Evolutionary conservation across 2,888 invertebrate genomes (phyloP).

Genomic region (Drosophila falleni): DNA sequence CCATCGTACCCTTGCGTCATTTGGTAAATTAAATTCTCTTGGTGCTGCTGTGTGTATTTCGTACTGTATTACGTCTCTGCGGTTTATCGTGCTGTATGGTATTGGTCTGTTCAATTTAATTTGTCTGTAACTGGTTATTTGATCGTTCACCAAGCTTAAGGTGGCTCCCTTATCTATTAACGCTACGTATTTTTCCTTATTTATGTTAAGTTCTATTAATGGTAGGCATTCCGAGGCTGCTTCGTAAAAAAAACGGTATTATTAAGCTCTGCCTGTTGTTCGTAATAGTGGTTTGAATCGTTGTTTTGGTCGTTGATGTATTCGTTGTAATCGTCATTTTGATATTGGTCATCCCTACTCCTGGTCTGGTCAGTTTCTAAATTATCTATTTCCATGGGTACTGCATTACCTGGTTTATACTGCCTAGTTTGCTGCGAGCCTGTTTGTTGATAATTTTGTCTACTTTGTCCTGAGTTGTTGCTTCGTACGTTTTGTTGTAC

Average conservation of each 20-base stretch:
- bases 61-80: slow-evolving; percentile 4
- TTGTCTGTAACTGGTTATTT: slow-evolving; percentile 3
- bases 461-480: not conserved
- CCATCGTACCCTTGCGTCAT: no score
- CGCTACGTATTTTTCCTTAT: slow-evolving; percentile 4
- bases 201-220: slow-evolving; percentile 9
- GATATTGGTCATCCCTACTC: not conserved
- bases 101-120: slow-evolving; percentile 11
- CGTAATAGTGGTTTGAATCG: slow-evolving; percentile 10
- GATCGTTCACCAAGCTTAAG: slow-evolving; percentile 5
- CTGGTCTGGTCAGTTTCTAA: not conserved
- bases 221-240: slow-evolving; percentile 12
- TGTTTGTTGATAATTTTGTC: not conserved
- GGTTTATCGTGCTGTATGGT: not conserved
- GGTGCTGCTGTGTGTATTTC: slow-evolving; percentile 5
- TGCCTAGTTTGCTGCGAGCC: not conserved
- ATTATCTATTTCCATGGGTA: not conserved
- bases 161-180: slow-evolving; percentile 12
- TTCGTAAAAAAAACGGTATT: slow-evolving; percentile 13
- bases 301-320: slow-evolving; percentile 12
- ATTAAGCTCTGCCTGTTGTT: slow-evolving; percentile 7
- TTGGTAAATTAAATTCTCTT: not conserved
- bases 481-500: not conserved
- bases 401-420: not conserved
- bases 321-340: slow-evolving; percentile 1